Evolutionary conservation across 2,797 vertebrate genomes (phyloP).

Genomic region (Scomberomorus guttatus): DNA sequence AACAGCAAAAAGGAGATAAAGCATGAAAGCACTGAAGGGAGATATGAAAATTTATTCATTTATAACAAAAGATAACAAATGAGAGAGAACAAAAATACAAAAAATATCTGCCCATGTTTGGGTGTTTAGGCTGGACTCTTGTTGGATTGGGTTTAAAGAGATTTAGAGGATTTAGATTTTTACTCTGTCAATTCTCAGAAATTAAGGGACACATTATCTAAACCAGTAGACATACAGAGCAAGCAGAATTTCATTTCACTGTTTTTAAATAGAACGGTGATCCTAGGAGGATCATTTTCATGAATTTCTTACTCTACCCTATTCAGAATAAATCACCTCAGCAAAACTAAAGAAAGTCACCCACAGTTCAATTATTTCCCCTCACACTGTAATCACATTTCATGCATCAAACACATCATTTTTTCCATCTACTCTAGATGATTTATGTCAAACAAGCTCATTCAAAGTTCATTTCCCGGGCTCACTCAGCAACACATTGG

Average conservation of each 20-base stretch:
- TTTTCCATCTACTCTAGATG: constrained; percentile 57
- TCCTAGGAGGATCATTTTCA: neutral
- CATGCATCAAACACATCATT: constrained; percentile 51
- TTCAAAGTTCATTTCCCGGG: constrained; percentile 71
- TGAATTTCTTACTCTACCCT: constrained; percentile 3
- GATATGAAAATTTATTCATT: constrained; percentile 1
- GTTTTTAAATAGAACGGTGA: no score
- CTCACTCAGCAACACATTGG: constrained; percentile 28
- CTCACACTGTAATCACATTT: constrained; percentile 52
- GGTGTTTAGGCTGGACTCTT: neutral
- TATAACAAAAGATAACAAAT: neutral
- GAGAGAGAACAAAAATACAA: neutral
- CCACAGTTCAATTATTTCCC: constrained; percentile 45
- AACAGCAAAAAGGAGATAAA: neutral
- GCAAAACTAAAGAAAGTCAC: constrained; percentile 42
- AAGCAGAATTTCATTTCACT: constrained; percentile 5
- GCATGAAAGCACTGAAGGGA: constrained; percentile 3
- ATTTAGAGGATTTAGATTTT: neutral
- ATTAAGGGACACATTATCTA: neutral
- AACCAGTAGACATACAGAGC: constrained; percentile 8
- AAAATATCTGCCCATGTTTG: neutral
- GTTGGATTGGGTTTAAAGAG: neutral
- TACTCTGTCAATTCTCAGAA: neutral
- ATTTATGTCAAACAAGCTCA: constrained; percentile 72
- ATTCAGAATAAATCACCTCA: constrained; percentile 53